phyloP scores from a whole-genome alignment of 1,140 invertebrate species.

The Monomorium pharaonis region DNA sequence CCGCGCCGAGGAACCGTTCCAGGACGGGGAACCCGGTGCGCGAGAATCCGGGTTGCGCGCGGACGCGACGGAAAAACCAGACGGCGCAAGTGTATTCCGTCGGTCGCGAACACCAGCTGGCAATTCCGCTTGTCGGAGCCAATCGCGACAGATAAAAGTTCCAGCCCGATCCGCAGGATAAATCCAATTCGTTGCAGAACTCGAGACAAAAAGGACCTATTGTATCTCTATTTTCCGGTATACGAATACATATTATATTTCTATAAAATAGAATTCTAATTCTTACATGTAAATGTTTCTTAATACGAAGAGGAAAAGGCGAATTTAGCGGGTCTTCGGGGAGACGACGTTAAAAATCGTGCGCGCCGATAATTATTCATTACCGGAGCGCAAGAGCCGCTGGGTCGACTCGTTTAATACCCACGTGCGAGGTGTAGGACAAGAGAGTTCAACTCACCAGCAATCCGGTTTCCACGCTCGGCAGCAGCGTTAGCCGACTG shows the following conservation, averaged over 20 bases:
- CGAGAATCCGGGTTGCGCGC: conserved; percentile 18
- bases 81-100: background rate
- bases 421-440: background rate
- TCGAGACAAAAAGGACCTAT: too few species aligned
- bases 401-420: conserved; percentile 16
- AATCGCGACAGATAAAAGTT: background rate
- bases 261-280: too few species aligned
- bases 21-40: conserved; percentile 59
- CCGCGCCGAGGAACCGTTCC: conserved; percentile 62
- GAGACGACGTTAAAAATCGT: conserved; percentile 14
- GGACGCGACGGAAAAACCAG: conserved; percentile 16
- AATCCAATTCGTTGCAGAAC: background rate
- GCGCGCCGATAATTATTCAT: conserved; percentile 5
- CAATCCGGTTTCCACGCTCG: conserved; percentile 96
- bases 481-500: conserved; percentile 94
- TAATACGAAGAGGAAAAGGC: background rate
- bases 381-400: background rate
- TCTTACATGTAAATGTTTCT: too few species aligned
- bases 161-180: background rate
- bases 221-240: background rate
- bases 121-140: background rate
- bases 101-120: conserved; percentile 13
- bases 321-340: background rate
- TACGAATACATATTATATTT: background rate
- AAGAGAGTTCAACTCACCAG: conserved; percentile 89